Evolutionary conservation across 2,113 vertebrate species (phyloP).

Genomic region (Hippocampus comes): DNA sequence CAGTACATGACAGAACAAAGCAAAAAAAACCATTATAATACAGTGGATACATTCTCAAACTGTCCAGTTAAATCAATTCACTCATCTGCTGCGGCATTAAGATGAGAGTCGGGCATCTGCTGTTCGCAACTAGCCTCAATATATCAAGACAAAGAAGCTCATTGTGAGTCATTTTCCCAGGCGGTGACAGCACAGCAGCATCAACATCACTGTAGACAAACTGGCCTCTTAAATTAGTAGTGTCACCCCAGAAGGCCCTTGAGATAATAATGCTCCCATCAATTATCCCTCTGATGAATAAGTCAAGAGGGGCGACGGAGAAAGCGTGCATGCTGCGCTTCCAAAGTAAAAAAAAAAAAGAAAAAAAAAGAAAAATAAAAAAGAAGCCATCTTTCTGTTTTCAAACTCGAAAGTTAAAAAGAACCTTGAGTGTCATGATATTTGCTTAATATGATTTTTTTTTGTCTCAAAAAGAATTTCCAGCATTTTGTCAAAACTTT

Average conservation of each 20-base stretch:
- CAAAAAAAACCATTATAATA: not conserved
- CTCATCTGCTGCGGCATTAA: not conserved
- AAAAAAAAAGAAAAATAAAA: too few species aligned
- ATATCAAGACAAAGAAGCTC: slow-evolving; percentile 2
- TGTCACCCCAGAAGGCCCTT: not conserved
- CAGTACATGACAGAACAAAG: too few species aligned
- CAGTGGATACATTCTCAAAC: not conserved
- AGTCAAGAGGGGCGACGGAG: not conserved
- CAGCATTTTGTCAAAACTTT: too few species aligned
- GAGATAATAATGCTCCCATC: not conserved
- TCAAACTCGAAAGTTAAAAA: not conserved
- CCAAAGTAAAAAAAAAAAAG: not conserved
- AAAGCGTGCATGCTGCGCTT: not conserved
- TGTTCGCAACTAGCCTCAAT: not conserved
- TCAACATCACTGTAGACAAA: not conserved
- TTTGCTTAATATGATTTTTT: too few species aligned
- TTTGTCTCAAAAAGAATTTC: too few species aligned
- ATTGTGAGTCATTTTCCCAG: slow-evolving; percentile 1
- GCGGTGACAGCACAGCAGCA: not conserved
- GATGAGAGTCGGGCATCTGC: not conserved
- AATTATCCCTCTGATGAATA: not conserved
- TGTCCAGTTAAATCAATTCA: not conserved
- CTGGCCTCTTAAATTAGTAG: not conserved
- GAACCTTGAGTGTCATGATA: too few species aligned
- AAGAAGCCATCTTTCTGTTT: not conserved